Evolutionary conservation across 2,797 vertebrate species (phyloP).

Genomic region (Enteromius mattozi): DNA sequence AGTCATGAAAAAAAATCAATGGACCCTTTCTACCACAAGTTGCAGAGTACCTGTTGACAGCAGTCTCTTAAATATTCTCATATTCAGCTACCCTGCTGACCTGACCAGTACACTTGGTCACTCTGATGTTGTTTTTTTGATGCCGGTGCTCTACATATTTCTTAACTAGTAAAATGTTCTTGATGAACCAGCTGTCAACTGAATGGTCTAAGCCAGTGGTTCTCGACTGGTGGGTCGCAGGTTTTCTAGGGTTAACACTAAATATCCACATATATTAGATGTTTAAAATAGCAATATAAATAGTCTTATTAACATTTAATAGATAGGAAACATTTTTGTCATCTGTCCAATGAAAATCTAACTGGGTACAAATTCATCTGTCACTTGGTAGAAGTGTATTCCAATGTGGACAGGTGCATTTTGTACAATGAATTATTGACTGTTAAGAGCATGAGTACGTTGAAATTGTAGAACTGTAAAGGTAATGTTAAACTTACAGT

Average conservation of each 20-base stretch:
- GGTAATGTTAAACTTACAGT: not conserved
- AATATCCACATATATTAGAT: not conserved
- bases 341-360: not conserved
- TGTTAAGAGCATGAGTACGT: not conserved
- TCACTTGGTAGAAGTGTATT: not conserved
- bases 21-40: conserved; percentile 49
- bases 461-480: not conserved
- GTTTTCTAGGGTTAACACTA: not conserved
- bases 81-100: conserved; percentile 23
- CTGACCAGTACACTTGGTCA: conserved; percentile 4
- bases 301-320: not conserved
- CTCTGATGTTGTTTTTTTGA: not conserved
- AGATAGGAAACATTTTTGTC: no score
- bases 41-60: conserved; percentile 30
- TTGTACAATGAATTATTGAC: not conserved
- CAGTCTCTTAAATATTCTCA: conserved; percentile 27
- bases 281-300: not conserved
- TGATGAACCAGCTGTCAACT: conserved; percentile 12
- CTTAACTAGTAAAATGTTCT: conserved; percentile 6
- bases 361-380: not conserved
- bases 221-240: not conserved
- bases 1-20: conserved; percentile 18
- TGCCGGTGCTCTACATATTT: not conserved
- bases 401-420: not conserved
- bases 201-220: not conserved